Evolutionary conservation across 2,888 invertebrate species (phyloP).

Genomic region (Entomobrya multifasciata): DNA sequence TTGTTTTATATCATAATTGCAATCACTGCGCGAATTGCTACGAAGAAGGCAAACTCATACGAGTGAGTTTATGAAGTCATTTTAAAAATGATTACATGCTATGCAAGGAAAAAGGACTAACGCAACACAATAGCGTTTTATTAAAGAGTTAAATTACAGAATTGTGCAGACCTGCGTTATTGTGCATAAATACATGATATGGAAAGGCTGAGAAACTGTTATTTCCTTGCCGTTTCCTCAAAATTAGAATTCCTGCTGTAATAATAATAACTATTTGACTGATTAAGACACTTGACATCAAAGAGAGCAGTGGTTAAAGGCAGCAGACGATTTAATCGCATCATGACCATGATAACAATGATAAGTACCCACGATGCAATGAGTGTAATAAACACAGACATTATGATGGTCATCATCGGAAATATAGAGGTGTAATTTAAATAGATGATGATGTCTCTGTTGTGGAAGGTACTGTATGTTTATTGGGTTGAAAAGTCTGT

Average conservation of each 20-base stretch:
- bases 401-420: background rate
- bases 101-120: slow-evolving; percentile 19
- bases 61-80: slow-evolving; percentile 50
- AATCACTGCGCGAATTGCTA: slow-evolving; percentile 7
- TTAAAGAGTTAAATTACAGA: background rate
- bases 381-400: background rate
- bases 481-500: background rate
- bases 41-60: background rate
- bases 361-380: background rate
- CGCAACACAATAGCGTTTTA: background rate
- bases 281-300: slow-evolving; percentile 4
- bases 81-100: slow-evolving; percentile 53
- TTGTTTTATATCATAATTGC: slow-evolving; percentile 7
- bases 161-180: too few species aligned
- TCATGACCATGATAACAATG: background rate
- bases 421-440: background rate
- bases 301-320: background rate
- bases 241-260: too few species aligned
- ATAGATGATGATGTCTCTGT: background rate
- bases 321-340: slow-evolving; percentile 3
- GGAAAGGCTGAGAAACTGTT: slow-evolving; percentile 17
- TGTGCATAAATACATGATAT: too few species aligned
- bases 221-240: slow-evolving; percentile 26
- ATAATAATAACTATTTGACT: background rate
- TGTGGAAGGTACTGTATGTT: background rate